phyloP scores from a whole-genome alignment of 1,140 invertebrate species.

The Bombus sylvicola region DNA sequence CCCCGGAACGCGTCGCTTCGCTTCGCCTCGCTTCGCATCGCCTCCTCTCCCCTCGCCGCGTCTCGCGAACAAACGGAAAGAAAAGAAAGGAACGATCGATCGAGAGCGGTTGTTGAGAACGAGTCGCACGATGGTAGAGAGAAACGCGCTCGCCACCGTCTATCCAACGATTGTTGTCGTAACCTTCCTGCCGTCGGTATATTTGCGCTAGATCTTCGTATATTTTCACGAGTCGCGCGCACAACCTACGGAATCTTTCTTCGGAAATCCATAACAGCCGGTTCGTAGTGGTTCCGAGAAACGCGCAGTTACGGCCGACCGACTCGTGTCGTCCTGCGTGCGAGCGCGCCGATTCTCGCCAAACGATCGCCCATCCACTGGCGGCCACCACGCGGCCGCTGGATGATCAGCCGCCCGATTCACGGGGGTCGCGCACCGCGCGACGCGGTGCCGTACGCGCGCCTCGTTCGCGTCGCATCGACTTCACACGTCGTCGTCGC shows the following conservation, averaged over 20 bases:
- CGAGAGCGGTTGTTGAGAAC: not conserved
- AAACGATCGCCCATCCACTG: not conserved
- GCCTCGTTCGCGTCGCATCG: too few relatives aligned
- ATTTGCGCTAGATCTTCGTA: conserved; percentile 38
- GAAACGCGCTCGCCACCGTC: not conserved
- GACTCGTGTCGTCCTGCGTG: not conserved
- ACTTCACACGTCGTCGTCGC: too few relatives aligned
- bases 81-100: too few relatives aligned
- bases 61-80: not conserved
- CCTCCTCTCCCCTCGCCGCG: not conserved
- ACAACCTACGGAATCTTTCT: conserved; percentile 30
- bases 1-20: not conserved
- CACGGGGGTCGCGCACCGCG: too few relatives aligned
- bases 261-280: conserved; percentile 44
- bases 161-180: conserved; percentile 32
- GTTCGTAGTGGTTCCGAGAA: conserved; percentile 23
- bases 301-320: not conserved
- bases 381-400: too few relatives aligned
- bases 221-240: conserved; percentile 45
- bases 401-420: too few relatives aligned
- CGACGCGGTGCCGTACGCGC: too few relatives aligned
- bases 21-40: not conserved
- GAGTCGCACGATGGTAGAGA: too few relatives aligned
- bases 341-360: not conserved
- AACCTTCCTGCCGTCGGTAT: conserved; percentile 35